A percentile compares a stretch with the other conserved stretches of the same genome.
Evolutionary conservation across 1,140 invertebrate genomes (phyloP).

Genomic region (Octopus sinensis): DNA sequence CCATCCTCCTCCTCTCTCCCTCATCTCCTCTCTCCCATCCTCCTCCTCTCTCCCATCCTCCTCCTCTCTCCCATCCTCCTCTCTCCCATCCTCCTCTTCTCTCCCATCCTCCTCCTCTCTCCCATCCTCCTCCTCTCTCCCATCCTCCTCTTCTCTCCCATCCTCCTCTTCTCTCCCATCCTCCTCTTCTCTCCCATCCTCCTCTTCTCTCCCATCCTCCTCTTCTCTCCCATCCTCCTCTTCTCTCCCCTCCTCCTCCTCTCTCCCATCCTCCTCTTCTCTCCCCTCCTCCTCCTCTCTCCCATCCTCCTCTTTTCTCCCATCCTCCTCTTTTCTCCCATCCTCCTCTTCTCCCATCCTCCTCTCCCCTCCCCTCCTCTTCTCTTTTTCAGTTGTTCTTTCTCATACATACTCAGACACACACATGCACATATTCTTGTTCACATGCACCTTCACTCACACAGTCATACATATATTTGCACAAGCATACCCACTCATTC

Average conservation of each 20-base stretch:
- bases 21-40: background rate
- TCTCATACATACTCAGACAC: no score
- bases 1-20: background rate
- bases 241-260: background rate
- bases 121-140: background rate
- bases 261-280: background rate
- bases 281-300: background rate
- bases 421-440: no score
- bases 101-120: background rate
- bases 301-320: background rate
- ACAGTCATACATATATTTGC: no score
- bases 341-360: background rate
- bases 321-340: background rate
- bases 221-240: background rate
- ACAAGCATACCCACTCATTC: no score
- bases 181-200: background rate
- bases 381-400: no score
- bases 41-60: background rate
- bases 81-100: background rate
- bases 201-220: background rate
- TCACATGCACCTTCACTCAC: no score
- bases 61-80: background rate
- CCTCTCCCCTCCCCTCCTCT: background rate
- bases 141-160: background rate
- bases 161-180: background rate